Evolutionary conservation across 92 coral and sea anemone species (phyloP).

Genomic region (Epizoanthus ramosus): DNA sequence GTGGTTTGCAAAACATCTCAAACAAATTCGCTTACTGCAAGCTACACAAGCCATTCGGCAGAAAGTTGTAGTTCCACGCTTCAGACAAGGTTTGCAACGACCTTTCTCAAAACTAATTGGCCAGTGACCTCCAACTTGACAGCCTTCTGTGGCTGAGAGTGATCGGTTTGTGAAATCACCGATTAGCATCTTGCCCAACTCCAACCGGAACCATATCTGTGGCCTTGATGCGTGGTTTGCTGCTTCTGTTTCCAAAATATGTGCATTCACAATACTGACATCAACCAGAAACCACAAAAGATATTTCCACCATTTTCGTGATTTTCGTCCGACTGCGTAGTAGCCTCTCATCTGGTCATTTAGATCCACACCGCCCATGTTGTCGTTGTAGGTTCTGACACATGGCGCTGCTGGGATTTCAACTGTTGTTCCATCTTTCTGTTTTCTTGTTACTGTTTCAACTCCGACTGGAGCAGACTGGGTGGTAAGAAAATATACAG

Average conservation of each 20-base stretch:
- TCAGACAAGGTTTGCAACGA: conserved; percentile 30
- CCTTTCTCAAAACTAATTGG: too few species aligned
- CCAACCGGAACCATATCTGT: too few species aligned
- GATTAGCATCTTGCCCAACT: too few species aligned
- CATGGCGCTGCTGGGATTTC: conserved; percentile 33
- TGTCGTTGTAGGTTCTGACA: conserved; percentile 49
- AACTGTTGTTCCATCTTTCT: conserved; percentile 30
- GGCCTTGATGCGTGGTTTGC: too few species aligned
- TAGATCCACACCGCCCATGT: conserved; percentile 62
- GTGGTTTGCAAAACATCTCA: conserved; percentile 41
- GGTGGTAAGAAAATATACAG: conserved; percentile 25
- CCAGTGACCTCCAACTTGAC: too few species aligned
- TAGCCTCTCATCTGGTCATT: conserved; percentile 7
- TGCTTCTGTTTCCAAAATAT: too few species aligned
- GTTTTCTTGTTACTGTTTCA: conserved; percentile 35
- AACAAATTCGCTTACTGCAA: conserved; percentile 37
- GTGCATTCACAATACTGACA: too few species aligned
- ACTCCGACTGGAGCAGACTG: conserved; percentile 40
- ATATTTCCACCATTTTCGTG: too few species aligned
- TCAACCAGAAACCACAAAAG: too few species aligned
- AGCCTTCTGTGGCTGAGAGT: too few species aligned
- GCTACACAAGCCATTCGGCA: conserved; percentile 17
- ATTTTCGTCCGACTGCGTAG: conserved; percentile 9
- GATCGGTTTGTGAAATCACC: too few species aligned
- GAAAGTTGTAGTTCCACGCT: conserved; percentile 10